Evolutionary conservation across 2,888 invertebrate genomes (phyloP), one percentile per base, ranked within the genome.

Genomic region (Dysmachus trigonus): DNA sequence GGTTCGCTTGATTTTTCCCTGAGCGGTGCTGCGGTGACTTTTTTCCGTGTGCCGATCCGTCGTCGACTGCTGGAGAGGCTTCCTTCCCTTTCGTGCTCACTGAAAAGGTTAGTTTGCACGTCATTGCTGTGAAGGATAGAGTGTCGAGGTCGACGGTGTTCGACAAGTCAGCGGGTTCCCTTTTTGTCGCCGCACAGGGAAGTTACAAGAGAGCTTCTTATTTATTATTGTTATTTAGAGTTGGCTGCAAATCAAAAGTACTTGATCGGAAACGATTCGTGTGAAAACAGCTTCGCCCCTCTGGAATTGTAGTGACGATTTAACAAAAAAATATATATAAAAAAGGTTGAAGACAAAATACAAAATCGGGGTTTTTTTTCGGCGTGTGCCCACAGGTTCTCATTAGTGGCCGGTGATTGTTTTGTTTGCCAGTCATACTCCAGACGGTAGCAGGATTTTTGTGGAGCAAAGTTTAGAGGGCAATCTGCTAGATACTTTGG

Each of bases 51-150:
- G 38, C 10, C 30, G 31, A 33, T 41, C 13, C 53, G 62, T 8
- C 79, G 27, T 8, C 79, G 27, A 79, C 47, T 79, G 35, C 82
- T 82, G 53, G 83, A 72, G 83, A 72, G 83, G 72, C 33, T 83
- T 71, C 83, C 72, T 72, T 83, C 83, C 83, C 83, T 83, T 83
- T 83, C 83, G 53, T 83, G 72, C 83, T 38, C 8, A 83, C 18
- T 30, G n/a, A 41, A 62, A 72, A 41, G 62, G 72, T 83, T 83
- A 83, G 83, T 83, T 41, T 33, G 72, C 27, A 83, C 83, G 83
- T 83, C 83, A 83, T 83, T 83, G 83, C 13, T 83, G 72, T 83
- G 72, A 71, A 72, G 83, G 72, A 83, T 72, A 72, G 83, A 72
- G 13, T 38, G 83, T 6, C 38, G 13, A 27, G 77, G 47, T 7